Percentiles rank a stretch among this genome's conserved stretches.
Evolutionary conservation across 2,113 vertebrate species (phyloP).

Genomic region (Pelmatolapia mariae): DNA sequence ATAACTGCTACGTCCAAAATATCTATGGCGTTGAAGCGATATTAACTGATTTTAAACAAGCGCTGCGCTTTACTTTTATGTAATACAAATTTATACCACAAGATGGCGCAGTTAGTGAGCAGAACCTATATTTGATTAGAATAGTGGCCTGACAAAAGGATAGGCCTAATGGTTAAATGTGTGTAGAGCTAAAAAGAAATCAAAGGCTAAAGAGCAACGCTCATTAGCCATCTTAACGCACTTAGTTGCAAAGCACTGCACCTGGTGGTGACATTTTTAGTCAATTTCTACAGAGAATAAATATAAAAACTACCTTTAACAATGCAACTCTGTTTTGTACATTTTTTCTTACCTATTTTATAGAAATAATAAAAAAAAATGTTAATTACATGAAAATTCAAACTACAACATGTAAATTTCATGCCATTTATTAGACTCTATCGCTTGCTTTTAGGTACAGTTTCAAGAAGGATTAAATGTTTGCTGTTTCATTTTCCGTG

Average conservation of each 20-base stretch:
- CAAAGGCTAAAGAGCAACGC: not conserved
- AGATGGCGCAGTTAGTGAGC: not conserved
- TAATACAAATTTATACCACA: not conserved
- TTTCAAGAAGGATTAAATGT: not conserved
- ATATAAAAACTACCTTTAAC: not conserved
- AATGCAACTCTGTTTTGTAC: not conserved
- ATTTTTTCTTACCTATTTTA: not conserved
- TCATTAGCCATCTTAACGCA: not conserved
- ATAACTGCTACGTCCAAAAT: not conserved
- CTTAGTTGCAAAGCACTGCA: not conserved
- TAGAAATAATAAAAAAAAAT: not conserved
- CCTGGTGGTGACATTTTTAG: not conserved
- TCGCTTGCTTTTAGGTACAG: not conserved
- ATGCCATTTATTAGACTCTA: not conserved
- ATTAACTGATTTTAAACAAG: not conserved
- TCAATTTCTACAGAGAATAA: not conserved
- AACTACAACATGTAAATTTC: not conserved
- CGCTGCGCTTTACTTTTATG: rapidly evolving
- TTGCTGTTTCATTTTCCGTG: not conserved
- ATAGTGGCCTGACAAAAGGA: not conserved
- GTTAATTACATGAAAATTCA: not conserved
- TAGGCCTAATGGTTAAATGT: not conserved
- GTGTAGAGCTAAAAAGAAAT: not conserved
- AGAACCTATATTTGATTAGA: not conserved
- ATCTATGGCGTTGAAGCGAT: not conserved